Evolutionary conservation across 2,888 invertebrate genomes (phyloP).

Genomic region (Tortrix viridana): DNA sequence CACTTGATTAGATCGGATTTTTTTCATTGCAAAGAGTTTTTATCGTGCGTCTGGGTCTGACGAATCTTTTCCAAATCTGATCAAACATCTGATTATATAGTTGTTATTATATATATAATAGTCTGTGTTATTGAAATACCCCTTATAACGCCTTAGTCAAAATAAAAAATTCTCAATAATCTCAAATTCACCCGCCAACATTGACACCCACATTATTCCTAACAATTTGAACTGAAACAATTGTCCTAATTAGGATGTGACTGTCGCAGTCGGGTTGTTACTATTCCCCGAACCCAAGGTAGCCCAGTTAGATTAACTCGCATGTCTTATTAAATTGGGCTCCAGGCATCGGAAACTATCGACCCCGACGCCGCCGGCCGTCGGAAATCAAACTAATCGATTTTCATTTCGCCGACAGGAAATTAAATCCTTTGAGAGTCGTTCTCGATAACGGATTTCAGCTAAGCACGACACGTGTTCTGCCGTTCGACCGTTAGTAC

Average conservation of each 20-base stretch:
- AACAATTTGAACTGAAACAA: constrained; percentile 14
- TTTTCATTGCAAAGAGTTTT: no score
- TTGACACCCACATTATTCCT: no score
- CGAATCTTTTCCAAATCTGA: no score
- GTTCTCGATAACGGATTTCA: constrained; percentile 78
- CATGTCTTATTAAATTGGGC: constrained; percentile 75
- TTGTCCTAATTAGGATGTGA: constrained; percentile 20
- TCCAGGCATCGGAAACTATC: constrained; percentile 75
- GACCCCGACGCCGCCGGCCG: constrained; percentile 64
- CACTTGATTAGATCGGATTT: no score
- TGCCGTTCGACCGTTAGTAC: constrained; percentile 50
- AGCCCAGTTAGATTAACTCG: constrained; percentile 52
- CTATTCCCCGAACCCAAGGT: constrained; percentile 15
- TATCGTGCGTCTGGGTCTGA: no score
- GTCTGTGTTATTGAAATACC: no score
- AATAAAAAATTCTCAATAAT: no score
- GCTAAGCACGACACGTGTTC: constrained; percentile 80
- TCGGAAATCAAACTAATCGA: constrained; percentile 84
- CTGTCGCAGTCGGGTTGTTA: not conserved
- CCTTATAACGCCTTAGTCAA: no score
- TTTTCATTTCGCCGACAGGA: constrained; percentile 82
- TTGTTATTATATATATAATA: no score
- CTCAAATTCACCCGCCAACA: no score
- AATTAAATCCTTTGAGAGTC: constrained; percentile 84
- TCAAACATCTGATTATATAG: no score